Base-by-base conservation (phyloP, 2,888 invertebrate genomes). In the Eupithecia abbreviata region DNA sequence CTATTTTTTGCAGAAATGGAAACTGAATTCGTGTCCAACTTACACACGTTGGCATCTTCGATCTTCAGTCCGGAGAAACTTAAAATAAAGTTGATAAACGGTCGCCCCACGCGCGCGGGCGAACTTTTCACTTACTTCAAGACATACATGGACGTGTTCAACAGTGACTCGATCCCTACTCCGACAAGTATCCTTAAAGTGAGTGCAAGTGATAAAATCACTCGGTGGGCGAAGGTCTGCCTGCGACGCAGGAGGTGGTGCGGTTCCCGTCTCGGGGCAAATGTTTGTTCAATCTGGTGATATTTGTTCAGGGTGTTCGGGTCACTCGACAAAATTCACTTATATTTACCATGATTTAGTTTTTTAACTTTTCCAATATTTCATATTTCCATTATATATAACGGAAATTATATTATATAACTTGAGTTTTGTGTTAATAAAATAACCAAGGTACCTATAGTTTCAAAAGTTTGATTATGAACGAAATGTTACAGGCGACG, bases 151-250 rank as follows among this genome's bases (percentile, higher is more conserved):
- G 97, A 97, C 88, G 98, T 98, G 85, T 99, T 98, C 91, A 98
- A 98, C 92, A 98, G 98, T 72, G 98, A 98, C 88, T 98, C 98
- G 87, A 93, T 99, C 81, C 99, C 99, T 0, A 98, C 98, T 91
- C 99, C 99, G 2, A 98, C 98, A 91, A 98, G 98, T 80, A 98
- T 99, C 98, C 96, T 99, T 82, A 97, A 98, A 93, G 98, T 98
- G 91, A 66, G 65, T 71, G 9, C 51, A 42, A 15, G 10, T 18
- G 13, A 41, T 30, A 43, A 47, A 71, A 9, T 4, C 69, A 9
- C 30, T 30, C 30, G 30, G 30, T 30, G 30, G 30, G 30, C 30
- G 30, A 30, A 30, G 30, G 30, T 30, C 30, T 30, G 30, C 30
- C 30, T 30, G 30, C 30, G 30, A 30, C 30, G 30, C 30, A 30